Percentiles rank a stretch among this genome's conserved stretches.
Evolutionary conservation across 2,113 vertebrate species (phyloP).

Genomic region (Pionites leucogaster): DNA sequence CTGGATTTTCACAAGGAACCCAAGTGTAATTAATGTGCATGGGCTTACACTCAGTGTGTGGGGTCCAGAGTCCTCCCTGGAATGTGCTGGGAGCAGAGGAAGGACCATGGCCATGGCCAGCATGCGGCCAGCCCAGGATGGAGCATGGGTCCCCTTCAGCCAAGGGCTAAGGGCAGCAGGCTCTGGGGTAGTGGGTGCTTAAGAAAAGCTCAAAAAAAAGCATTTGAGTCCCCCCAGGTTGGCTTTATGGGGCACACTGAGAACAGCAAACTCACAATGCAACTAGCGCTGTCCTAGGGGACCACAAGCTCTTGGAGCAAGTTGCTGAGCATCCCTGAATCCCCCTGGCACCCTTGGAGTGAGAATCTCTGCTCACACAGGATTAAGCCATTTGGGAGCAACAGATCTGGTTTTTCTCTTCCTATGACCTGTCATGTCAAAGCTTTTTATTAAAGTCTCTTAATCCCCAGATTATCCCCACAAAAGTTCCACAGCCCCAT

Average conservation of each 20-base stretch:
- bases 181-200: background rate
- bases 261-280: background rate
- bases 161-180: background rate
- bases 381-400: slow-evolving; percentile 28
- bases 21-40: slow-evolving; percentile 43
- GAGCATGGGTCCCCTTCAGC: rapidly evolving
- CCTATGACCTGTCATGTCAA: slow-evolving; percentile 54
- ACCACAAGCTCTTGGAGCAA: background rate
- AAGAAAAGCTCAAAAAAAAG: background rate
- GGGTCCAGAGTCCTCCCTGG: background rate
- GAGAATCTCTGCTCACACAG: background rate
- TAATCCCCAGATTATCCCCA: slow-evolving; percentile 65
- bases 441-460: slow-evolving; percentile 67
- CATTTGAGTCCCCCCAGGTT: background rate
- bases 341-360: background rate
- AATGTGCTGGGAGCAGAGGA: background rate
- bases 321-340: background rate
- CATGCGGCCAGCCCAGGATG: background rate
- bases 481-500: slow-evolving; percentile 50
- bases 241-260: background rate
- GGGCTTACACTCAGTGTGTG: background rate
- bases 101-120: rapidly evolving
- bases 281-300: background rate
- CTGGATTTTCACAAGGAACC: background rate
- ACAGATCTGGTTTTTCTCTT: background rate